phyloP scores from a whole-genome alignment of 2,113 vertebrate genomes.

The Leptosomus discolor region DNA sequence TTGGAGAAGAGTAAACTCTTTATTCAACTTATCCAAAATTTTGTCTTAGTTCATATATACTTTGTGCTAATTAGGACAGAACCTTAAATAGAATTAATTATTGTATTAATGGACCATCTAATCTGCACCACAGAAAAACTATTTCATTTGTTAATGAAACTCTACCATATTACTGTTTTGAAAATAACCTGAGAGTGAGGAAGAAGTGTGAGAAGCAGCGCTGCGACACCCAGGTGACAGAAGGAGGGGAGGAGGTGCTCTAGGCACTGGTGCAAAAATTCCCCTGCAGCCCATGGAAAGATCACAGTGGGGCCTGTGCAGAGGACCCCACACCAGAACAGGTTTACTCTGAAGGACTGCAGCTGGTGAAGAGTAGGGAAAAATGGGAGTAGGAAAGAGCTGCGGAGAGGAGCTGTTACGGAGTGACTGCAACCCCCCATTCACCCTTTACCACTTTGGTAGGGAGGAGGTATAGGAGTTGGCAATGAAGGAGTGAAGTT shows the following conservation, averaged over 20 bases:
- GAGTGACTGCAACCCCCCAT: not conserved
- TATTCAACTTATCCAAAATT: not conserved
- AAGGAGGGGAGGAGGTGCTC: not conserved
- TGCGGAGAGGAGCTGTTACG: not conserved
- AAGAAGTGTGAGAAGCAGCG: not conserved
- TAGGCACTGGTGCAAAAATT: not conserved
- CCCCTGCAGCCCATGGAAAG: not conserved
- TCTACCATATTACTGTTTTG: not conserved
- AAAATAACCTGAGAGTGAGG: not conserved
- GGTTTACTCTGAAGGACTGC: not conserved
- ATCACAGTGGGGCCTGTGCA: not conserved
- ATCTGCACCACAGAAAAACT: not conserved
- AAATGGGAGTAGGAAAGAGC: not conserved
- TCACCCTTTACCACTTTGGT: fast-evolving
- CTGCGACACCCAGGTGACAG: not conserved
- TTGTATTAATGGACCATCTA: not conserved
- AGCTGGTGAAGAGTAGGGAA: not conserved
- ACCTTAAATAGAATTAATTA: not conserved
- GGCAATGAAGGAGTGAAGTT: not conserved
- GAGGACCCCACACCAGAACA: not conserved
- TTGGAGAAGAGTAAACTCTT: not conserved
- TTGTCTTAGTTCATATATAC: not conserved
- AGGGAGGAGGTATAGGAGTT: not conserved
- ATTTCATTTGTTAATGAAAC: not conserved
- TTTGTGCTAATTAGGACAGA: not conserved